Evolutionary conservation across 2,113 vertebrate genomes (phyloP), one percentile per base, ranked within the genome.

Genomic region (Gadus macrocephalus): DNA sequence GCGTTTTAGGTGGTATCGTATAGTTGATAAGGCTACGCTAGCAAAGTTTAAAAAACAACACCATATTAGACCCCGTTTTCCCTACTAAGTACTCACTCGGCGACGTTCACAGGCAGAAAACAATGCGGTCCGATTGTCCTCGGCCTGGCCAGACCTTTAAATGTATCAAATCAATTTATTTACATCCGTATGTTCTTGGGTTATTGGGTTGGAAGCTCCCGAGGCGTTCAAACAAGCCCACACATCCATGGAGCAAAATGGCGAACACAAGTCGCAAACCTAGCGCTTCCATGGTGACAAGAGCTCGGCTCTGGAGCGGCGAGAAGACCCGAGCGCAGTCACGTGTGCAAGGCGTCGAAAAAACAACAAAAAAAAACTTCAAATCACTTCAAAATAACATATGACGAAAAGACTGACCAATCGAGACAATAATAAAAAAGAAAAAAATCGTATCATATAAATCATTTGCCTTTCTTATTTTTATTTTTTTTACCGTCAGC

Each of bases 261-360:
- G 92, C 92, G 91, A 81, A 87, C 84, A 14, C n/a, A 81, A 81
- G 87, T 91, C 82, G 89, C 90, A 91, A 91, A 92, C 90, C 20
- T 83, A 88, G 78, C 77, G 92, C 89, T 92, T 87, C 92, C 91
- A 93, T 93, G 92, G 91, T 81, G 90, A 93, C 91, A 82, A 49
- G 42, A 35, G 31, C 31, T 35, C 20, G 15, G 9, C 14, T 56
- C 53, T 19, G 58, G 17, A 59, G 58, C 17, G 15, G 19, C 19
- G n/a, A 59, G 53, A 31, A 63, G 28, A 35, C 2, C 42, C 42
- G 42, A 49, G 42, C 42, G 17, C 12, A 28, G 42, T 15, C 66
- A 42, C 22, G 59, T 64, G 28, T 15, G 53, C 69, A 27, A 16
- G 1, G n/a, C 0, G 15, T 1, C n/a, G 17, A 38, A 22, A 1